Evolutionary conservation across 1,140 invertebrate species (phyloP).

Genomic region (Andricus grossulariae): DNA sequence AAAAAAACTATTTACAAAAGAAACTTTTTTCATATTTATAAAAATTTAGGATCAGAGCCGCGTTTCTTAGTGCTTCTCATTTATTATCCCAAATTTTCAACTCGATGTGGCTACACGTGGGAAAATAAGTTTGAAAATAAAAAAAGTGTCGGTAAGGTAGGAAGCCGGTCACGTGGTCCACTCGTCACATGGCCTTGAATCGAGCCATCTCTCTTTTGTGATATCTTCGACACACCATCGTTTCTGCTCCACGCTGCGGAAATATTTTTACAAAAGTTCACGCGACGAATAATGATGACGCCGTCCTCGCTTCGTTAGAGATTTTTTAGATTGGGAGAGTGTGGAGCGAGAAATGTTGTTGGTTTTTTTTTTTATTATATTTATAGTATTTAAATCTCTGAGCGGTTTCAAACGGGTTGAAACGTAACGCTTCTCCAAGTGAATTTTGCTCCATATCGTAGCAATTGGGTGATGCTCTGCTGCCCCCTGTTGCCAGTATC

Average conservation of each 20-base stretch:
- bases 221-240: neutral
- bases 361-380: too few species aligned
- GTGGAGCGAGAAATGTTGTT: constrained; percentile 13
- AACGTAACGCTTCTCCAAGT: neutral
- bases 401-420: neutral
- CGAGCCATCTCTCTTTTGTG: neutral
- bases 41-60: too few species aligned
- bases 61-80: too few species aligned
- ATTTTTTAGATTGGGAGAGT: constrained; percentile 15
- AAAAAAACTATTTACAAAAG: too few species aligned
- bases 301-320: constrained; percentile 54
- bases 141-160: too few species aligned
- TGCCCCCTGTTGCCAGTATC: constrained; percentile 18
- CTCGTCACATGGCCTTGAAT: too few species aligned
- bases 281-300: constrained; percentile 45
- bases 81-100: too few species aligned
- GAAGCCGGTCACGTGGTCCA: too few species aligned
- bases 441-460: constrained; percentile 28
- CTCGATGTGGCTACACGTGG: too few species aligned
- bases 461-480: constrained; percentile 5
- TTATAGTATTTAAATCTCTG: neutral
- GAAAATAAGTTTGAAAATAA: too few species aligned
- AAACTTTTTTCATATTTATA: too few species aligned
- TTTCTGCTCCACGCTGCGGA: constrained; percentile 5
- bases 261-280: constrained; percentile 54